phyloP scores from a whole-genome alignment of 2,888 invertebrate species.

The Tipula confusa region DNA sequence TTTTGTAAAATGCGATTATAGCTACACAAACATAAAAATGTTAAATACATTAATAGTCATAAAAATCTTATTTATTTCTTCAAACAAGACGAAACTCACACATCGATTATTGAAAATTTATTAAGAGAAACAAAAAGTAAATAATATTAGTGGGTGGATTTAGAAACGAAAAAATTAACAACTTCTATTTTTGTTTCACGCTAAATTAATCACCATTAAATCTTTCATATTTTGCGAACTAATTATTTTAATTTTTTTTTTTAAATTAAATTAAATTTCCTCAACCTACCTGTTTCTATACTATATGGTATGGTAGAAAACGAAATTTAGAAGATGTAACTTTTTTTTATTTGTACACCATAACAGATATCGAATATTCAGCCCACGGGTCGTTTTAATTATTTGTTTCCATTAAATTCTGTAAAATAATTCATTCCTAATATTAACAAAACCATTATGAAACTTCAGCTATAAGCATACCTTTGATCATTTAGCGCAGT shows the following conservation, averaged over 20 bases:
- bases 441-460: too few relatives aligned
- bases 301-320: not conserved
- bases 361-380: too few relatives aligned
- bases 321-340: not conserved
- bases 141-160: not conserved
- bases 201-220: not conserved
- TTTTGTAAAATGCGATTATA: not conserved
- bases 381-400: too few relatives aligned
- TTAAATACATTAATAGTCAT: not conserved
- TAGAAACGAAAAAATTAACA: not conserved
- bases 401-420: too few relatives aligned
- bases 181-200: constrained; percentile 4
- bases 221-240: not conserved
- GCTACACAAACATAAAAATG: not conserved
- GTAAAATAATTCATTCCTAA: too few relatives aligned
- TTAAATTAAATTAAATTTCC: not conserved
- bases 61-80: constrained; percentile 8
- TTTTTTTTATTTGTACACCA: too few relatives aligned
- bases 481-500: too few relatives aligned
- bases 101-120: not conserved
- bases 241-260: not conserved
- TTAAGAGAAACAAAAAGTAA: not conserved
- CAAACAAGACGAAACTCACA: not conserved
- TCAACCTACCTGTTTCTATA: not conserved
- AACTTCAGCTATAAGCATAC: too few relatives aligned